Base-by-base conservation (phyloP, 2,797 vertebrate species). In the Aphelocoma californica region DNA sequence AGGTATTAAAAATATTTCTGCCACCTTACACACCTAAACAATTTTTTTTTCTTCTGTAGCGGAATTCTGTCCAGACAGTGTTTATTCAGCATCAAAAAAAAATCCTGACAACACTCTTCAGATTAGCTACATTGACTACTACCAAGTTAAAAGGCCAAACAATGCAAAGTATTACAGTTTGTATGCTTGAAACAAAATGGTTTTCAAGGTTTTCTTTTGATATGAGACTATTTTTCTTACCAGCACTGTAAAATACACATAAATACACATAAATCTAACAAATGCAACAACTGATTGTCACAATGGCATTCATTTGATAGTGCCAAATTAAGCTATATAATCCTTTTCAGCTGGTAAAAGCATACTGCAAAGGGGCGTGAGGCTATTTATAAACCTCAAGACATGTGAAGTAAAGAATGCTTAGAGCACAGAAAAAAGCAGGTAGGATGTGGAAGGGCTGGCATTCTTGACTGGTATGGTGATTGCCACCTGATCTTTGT, bases 261-360 rank as follows among this genome's bases (percentile, higher is more conserved):
- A 54, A 86, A 78, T 29, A 32, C 44, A 65, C 40, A 69, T 31
- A 90, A 92, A 92, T 34, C 69, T 62, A 84, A 87, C 23, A 88
- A 94, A 95, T 71, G 69, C 50, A 95, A 77, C 91, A 92, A 93
- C 81, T 74, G 88, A 95, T 85, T 94, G 84, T 86, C 89, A 81
- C 40, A 80, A 50, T 77, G 92, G 60, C 56, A 97, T 95, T 84
- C 95, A 93, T 65, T 40, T 82, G 80, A 92, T 75, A 95, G 79
- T 42, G 79, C 54, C 89, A 93, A 93, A 95, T 90, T 93, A 96
- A 97, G 84, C 95, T 89, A 38, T 70, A 77, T 96, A 97, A 97
- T 96, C 96, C 94, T 92, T 91, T 96, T 97, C 96, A 97, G 96
- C 95, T 97, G 96, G 97, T 95, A 95, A 73, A 34, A 93, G 87